phyloP scores from a whole-genome alignment of 2,797 vertebrate species.

The Melanotaenia boesemani region DNA sequence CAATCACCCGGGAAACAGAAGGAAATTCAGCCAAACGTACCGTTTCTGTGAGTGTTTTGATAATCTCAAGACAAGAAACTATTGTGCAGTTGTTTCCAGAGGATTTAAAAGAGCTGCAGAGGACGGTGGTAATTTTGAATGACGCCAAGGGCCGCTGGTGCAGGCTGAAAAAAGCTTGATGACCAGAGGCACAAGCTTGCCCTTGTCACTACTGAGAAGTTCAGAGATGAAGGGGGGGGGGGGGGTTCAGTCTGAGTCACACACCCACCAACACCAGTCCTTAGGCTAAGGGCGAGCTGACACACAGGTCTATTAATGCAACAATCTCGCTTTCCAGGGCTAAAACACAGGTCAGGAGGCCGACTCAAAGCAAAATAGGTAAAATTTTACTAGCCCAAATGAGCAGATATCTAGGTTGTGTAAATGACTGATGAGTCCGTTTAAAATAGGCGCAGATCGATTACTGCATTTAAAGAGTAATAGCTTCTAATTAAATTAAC shows the following conservation, averaged over 20 bases:
- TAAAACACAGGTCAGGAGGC: constrained; percentile 40
- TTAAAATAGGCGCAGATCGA: background rate
- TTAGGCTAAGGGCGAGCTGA: constrained; percentile 51
- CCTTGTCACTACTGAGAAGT: constrained; percentile 61
- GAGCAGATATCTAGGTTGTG: background rate
- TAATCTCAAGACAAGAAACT: constrained; percentile 61
- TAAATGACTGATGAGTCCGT: background rate
- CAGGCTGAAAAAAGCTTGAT: constrained; percentile 36
- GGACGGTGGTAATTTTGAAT: constrained; percentile 43
- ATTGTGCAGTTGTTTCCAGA: constrained; percentile 39
- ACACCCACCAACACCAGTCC: constrained; percentile 50
- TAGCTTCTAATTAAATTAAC: background rate
- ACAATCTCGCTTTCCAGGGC: constrained; percentile 46
- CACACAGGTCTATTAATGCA: constrained; percentile 70
- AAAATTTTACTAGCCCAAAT: constrained; percentile 27
- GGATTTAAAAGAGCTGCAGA: constrained; percentile 38
- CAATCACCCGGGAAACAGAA: constrained; percentile 52
- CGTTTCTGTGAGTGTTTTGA: constrained; percentile 46
- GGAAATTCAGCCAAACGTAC: constrained; percentile 37
- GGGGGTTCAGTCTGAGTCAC: constrained; percentile 63
- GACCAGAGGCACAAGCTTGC: constrained; percentile 56
- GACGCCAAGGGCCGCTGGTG: constrained; percentile 42
- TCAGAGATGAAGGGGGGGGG: constrained; percentile 45
- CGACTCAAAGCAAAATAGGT: constrained; percentile 46
- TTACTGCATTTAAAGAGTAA: background rate